Evolutionary conservation across 2,113 vertebrate species (phyloP).

Genomic region (Stegastes partitus): DNA sequence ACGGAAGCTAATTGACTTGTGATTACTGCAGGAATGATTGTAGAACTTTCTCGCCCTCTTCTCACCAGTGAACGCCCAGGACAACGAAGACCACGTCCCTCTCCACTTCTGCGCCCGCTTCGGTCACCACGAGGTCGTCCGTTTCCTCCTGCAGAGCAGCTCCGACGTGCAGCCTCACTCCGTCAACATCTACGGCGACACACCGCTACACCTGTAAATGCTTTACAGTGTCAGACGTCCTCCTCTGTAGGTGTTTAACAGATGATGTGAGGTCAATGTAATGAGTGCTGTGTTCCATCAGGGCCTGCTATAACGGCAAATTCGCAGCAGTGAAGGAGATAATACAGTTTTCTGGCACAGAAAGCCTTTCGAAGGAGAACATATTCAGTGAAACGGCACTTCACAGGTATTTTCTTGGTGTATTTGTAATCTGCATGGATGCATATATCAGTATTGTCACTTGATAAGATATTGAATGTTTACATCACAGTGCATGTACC

Average conservation of each 20-base stretch:
- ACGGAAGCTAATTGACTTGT: background rate
- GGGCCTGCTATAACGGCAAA: slow-evolving; percentile 94
- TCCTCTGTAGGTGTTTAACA: background rate
- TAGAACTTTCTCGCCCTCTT: background rate
- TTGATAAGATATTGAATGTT: background rate
- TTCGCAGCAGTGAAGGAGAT: slow-evolving; percentile 91
- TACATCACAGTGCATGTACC: slow-evolving; percentile 90
- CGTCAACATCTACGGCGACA: slow-evolving; percentile 96
- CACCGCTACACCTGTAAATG: slow-evolving; percentile 92
- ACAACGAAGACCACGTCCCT: slow-evolving; percentile 94
- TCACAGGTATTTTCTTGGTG: slow-evolving; percentile 86
- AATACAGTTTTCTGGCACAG: slow-evolving; percentile 89
- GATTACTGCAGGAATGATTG: background rate
- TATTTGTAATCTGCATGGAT: background rate
- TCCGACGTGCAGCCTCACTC: slow-evolving; percentile 90
- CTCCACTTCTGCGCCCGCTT: slow-evolving; percentile 95
- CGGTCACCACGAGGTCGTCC: slow-evolving; percentile 90
- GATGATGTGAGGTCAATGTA: background rate
- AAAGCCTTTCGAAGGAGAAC: slow-evolving; percentile 94
- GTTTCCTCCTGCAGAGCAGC: slow-evolving; percentile 89
- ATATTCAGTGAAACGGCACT: slow-evolving; percentile 97
- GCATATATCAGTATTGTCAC: background rate
- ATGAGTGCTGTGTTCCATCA: slow-evolving; percentile 65
- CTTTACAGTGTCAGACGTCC: background rate
- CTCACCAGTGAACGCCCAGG: slow-evolving; percentile 91